Conservation (phyloP, 1,140 invertebrate species). For the Uloborus diversus region DNA sequence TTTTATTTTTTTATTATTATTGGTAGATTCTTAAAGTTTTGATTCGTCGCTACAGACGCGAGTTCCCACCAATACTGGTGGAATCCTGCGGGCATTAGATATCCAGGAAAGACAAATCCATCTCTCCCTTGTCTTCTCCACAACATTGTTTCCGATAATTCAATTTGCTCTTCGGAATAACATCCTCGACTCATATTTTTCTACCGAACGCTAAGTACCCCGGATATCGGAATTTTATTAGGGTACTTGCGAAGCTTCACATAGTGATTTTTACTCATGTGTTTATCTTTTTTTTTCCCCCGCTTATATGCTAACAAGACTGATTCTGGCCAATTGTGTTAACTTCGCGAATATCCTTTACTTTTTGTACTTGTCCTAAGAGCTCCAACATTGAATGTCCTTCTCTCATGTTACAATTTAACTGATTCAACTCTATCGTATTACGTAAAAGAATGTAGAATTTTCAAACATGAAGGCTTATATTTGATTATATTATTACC, state of each 20-base stretch:
- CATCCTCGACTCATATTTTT: slow-evolving; percentile 47
- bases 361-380: neutral
- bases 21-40: slow-evolving; percentile 32
- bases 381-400: slow-evolving; percentile 23
- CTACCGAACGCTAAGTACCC: neutral
- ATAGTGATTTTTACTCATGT: too few relatives aligned
- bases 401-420: neutral
- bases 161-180: slow-evolving; percentile 47
- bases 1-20: slow-evolving; percentile 36
- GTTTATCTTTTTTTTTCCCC: neutral
- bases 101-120: too few relatives aligned
- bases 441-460: too few relatives aligned
- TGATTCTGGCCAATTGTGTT: neutral
- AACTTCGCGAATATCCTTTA: neutral
- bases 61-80: neutral
- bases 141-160: slow-evolving; percentile 54
- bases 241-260: too few relatives aligned
- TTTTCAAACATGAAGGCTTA: too few relatives aligned
- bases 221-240: slow-evolving; percentile 48
- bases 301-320: too few relatives aligned
- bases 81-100: neutral
- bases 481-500: too few relatives aligned
- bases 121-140: neutral
- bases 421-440: too few relatives aligned
- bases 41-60: slow-evolving; percentile 43